Conservation (phyloP, 2,797 vertebrate genomes). For the Oryzias sinensis region DNA sequence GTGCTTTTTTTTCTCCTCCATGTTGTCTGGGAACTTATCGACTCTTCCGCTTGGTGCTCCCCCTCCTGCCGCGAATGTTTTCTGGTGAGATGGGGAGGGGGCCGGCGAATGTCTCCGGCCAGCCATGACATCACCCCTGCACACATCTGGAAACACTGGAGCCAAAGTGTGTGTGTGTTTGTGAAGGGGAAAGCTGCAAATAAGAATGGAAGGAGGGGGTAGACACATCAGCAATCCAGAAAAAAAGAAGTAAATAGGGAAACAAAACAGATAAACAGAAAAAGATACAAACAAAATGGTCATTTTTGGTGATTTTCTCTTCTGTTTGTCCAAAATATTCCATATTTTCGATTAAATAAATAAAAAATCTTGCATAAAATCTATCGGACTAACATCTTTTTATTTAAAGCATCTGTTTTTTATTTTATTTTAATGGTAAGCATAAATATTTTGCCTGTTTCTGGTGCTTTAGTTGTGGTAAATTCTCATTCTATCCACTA, state of each 20-base stretch:
- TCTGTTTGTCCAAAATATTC: too few relatives aligned
- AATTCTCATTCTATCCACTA: slow-evolving; percentile 41
- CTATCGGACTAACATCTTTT: too few relatives aligned
- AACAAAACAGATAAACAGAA: slow-evolving; percentile 10
- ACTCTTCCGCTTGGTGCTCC: slow-evolving; percentile 41
- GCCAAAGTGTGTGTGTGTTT: slow-evolving; percentile 44
- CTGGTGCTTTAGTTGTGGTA: slow-evolving; percentile 2
- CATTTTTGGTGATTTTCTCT: neutral
- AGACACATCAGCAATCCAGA: slow-evolving; percentile 72
- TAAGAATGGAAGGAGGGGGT: slow-evolving; percentile 47
- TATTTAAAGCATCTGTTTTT: neutral
- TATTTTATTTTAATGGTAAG: neutral
- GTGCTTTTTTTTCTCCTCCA: neutral
- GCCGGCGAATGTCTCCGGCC: slow-evolving; percentile 64
- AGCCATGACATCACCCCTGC: slow-evolving; percentile 77
- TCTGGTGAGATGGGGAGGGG: slow-evolving; percentile 46
- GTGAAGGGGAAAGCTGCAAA: slow-evolving; percentile 29
- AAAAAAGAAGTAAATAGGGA: slow-evolving; percentile 17
- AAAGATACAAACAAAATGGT: slow-evolving; percentile 28
- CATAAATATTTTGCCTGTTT: neutral
- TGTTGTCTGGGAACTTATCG: slow-evolving; percentile 60
- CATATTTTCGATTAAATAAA: too few relatives aligned
- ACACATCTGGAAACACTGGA: slow-evolving; percentile 79
- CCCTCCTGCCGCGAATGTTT: slow-evolving; percentile 57
- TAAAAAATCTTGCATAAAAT: too few relatives aligned